Base-by-base conservation (phyloP, 2,113 vertebrate species). In the Oostethus manadensis region DNA sequence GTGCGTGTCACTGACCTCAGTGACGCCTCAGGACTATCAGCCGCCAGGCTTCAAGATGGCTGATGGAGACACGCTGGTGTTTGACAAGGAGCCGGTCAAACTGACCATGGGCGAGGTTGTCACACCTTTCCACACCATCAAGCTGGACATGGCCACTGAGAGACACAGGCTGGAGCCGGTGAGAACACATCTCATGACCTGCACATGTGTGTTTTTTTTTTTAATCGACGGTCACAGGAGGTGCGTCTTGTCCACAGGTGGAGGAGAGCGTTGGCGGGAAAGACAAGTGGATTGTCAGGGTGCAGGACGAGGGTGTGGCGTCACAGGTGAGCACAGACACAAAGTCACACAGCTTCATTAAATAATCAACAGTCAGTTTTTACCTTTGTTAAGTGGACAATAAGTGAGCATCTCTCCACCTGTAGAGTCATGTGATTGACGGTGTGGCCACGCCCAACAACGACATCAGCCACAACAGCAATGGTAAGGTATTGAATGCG, bases 41-140 rank as follows among this genome's bases (percentile, higher is more conserved):
- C 97, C 97, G 1, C 94, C 94, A 0, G 94, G 96, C 16, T 99
- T 99, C 75, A 96, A 87, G 79, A 93, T 94, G 62, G 91, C 92
- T 0, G 84, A 86, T 4, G 84, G 82, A 0, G 81, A 84, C 60
- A 84, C 76, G 45, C 75, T 95, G 71, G 62, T 90, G 58, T 99
- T 98, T 70, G 90, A 90, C 22, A 91, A 88, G 33, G 91, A 95
- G 42, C 93, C 94, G 0, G 82, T 94, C 40, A 85, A 87, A 54
- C 88, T 99, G 58, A 92, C 88, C 10, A 87, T 99, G 84, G 97
- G 96, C 0, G 92, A 94, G 46, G 92, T 98, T 56, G 86, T 88
- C 45, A 98, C 95, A 0, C 93, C 94, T 43, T 99, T 94, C 58
- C 97, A 99, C 14, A 80, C 83, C 35, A 68, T 99, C 64, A 94